Evolutionary conservation across 2,797 vertebrate species (phyloP), one percentile per base, ranked within the genome.

Genomic region (Myioborus melanocephalus): DNA sequence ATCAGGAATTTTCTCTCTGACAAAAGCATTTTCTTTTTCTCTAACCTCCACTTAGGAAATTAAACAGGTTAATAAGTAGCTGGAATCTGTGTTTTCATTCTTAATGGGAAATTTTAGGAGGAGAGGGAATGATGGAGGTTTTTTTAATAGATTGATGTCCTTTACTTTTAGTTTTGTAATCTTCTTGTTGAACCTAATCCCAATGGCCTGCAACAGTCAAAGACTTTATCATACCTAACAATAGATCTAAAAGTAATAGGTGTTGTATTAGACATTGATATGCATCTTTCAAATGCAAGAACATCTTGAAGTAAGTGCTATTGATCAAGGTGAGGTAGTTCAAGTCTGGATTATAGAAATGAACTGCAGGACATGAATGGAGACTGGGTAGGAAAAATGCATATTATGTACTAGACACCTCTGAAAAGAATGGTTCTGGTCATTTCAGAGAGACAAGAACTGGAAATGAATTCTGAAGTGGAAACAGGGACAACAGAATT

Each of bases 81-180:
- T 88, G 26, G 37, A 72, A 92, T 19, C 37, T 50, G 14, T 72
- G 15, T 82, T 93, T 94, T 82, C 11, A 24, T 73, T 92, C 41
- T 50, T 68, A 90, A 89, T 73, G 43, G 20, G 69, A 79, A 22
- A 73, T 75, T 50, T 69, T 56, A 44, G 6, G 4, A 18, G 16
- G 5, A 72, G 8, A 39, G 37, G 37, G 37, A 76, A 24, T 12
- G 1, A 8, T 68, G 9, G 4, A 3, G 1, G 0, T 1, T 34
- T 49, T 49, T 16, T 2, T 46, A 57, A 71, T 21, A 6, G 5
- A 30, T 49, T 35, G 53, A 1, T 60, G 3, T n/a, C 9, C 10
- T 87, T 93, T 72, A 19, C 11, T 50, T 81, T 63, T 52, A 65
- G 14, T 39, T 70, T 39, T 72, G 14, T 44, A 72, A 34, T 5